Percentiles rank a stretch among this genome's conserved stretches.
These are phyloP conservation scores for Apis dorsata DNA, from an alignment of 1,140 invertebrate species.

Conservation along the genomic window DNA sequence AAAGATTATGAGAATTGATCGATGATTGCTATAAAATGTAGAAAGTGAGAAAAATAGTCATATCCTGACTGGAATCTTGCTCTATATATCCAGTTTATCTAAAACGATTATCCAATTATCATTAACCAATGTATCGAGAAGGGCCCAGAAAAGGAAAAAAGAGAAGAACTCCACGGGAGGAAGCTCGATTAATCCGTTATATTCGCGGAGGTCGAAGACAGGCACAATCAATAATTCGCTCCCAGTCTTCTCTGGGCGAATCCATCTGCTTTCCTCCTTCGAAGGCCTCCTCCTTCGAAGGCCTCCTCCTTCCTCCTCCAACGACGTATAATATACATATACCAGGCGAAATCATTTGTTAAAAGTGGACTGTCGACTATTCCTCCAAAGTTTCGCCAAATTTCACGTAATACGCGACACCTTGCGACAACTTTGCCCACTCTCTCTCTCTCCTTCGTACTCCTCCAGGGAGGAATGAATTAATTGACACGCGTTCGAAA, in stretches of 20 bases:
- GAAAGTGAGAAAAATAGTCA: too few relatives aligned
- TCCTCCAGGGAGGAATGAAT: not conserved
- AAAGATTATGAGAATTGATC: too few relatives aligned
- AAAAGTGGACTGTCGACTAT: constrained; percentile 9
- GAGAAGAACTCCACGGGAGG: not conserved
- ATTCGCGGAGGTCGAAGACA: constrained; percentile 36
- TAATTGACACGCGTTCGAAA: not conserved
- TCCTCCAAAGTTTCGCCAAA: not conserved
- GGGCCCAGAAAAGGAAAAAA: too few relatives aligned
- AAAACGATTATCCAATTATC: too few relatives aligned
- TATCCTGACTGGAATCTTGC: too few relatives aligned
- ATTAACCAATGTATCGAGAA: too few relatives aligned
- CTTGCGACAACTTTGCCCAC: not conserved
- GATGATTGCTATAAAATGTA: too few relatives aligned
- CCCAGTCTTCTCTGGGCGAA: constrained; percentile 18
- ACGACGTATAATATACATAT: too few relatives aligned
- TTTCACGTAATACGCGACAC: not conserved
- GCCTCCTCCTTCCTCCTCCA: not conserved
- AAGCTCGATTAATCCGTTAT: constrained; percentile 48
- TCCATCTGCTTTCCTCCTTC: constrained; percentile 21
- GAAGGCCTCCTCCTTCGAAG: too few relatives aligned
- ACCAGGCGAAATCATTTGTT: constrained; percentile 20
- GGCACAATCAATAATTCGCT: constrained; percentile 57
- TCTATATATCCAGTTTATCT: too few relatives aligned
- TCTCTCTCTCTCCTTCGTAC: too few relatives aligned